Evolutionary conservation across 2,888 invertebrate genomes (phyloP), one percentile per base, ranked within the genome.

Genomic region (Ellobium chinense): DNA sequence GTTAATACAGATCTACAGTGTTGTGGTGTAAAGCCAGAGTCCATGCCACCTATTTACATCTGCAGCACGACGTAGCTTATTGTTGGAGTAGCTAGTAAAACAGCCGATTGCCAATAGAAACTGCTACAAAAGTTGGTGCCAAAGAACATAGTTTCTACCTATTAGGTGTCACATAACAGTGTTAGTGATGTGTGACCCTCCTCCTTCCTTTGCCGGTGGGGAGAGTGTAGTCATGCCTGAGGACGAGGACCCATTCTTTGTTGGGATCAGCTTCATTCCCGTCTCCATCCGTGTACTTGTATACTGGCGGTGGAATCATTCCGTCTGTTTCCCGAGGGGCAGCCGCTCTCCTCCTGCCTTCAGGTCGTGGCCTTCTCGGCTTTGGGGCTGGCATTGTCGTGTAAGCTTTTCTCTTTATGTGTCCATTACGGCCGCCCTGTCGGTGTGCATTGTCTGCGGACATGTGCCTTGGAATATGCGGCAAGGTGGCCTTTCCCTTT

Each of bases 141-240:
- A n/a, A n/a, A n/a, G n/a, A n/a, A n/a, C n/a, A n/a, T n/a, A n/a
- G n/a, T 65, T 27, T 34, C 9, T n/a, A 18, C 27, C 18, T 12
- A 46, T 46, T 46, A 46, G n/a, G 18, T 46, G 46, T 46, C 46
- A 46, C 18, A 46, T 18, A 46, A 46, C 46, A 46, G 18, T 46
- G 7, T 46, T 46, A 46, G 46, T 46, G 46, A 46, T 46, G 18
- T 46, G 46, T 12, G 46, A 18, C 18, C 18, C 46, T 46, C n/a
- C 63, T 14, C 29, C 74, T 46, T 37, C 63, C 63, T 9, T 74
- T 34, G 21, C 21, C 29, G 24, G 37, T 34, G 18, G 29, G 39
- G 1, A 77, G 5, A 27, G 77, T 69, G 60, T 69, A 77, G 36
- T 77, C 77, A 69, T 77, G 77, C 21, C 69, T 24, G 29, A 77